These are phyloP conservation scores for Diloba caeruleocephala DNA, from an alignment of 2,888 invertebrate species.

Conservation along the genomic window DNA sequence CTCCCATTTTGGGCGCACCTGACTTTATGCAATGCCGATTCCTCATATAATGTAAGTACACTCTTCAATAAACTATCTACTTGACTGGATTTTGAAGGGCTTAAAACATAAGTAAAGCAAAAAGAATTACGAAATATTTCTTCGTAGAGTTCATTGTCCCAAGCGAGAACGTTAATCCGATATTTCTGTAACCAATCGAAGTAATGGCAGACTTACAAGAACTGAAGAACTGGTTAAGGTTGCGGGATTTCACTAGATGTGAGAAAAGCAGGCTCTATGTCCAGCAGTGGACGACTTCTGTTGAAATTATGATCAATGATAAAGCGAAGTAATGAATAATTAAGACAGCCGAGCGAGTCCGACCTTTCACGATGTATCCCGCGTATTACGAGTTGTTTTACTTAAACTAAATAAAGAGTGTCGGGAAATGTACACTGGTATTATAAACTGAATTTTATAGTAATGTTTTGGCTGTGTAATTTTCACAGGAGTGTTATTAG, in stretches of 20 bases:
- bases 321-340: no score
- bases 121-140: background rate
- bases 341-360: conserved; percentile 3
- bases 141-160: conserved; percentile 11
- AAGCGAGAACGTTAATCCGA: conserved; percentile 5
- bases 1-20: conserved; percentile 44
- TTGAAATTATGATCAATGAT: no score
- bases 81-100: conserved; percentile 17
- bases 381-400: conserved; percentile 18
- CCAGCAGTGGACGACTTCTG: no score
- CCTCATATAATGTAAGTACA: conserved; percentile 14
- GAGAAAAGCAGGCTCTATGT: no score
- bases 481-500: conserved; percentile 9
- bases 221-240: conserved; percentile 2
- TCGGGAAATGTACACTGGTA: background rate
- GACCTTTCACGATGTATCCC: background rate
- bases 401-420: background rate
- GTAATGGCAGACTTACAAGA: conserved; percentile 21
- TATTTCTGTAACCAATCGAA: conserved; percentile 13
- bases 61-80: conserved; percentile 23
- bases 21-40: conserved; percentile 17
- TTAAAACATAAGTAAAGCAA: conserved; percentile 18
- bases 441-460: conserved; percentile 16
- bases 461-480: conserved; percentile 13
- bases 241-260: no score